Base-by-base conservation (phyloP, 2,797 vertebrate species). In the Acanthornis magna region DNA sequence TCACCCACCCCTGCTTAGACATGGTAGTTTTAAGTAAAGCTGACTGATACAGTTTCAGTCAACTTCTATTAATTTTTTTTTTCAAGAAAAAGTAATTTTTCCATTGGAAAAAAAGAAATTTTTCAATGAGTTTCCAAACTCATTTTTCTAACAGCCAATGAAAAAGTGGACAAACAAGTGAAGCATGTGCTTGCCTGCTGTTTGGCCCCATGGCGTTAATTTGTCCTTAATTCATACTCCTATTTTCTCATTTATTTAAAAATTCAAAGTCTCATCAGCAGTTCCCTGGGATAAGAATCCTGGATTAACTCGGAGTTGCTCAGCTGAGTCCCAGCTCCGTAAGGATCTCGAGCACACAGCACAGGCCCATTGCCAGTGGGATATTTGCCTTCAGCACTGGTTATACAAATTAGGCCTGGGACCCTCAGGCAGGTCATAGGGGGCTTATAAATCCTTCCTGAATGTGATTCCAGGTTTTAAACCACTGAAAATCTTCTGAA, bases 231-330 rank as follows among this genome's bases (percentile, higher is more conserved):
- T 27, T 89, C 1, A 0, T 27, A n/a, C 17, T 78, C 36, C 13
- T 13, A 2, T 48, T 81, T 42, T 15, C 6, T 47, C 7, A 2
- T 29, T 85, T 50, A 34, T 70, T 73, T 27, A 62, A 47, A 88
- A 80, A 36, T 3, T 1, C 4, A 0, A 71, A 55, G 18, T 60
- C 10, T 67, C 4, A 1, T 11, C 5, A 5, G 63, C 1, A 4
- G 9, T 16, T 75, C 17, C 40, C 40, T 15, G 30, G 48, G 48
- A 40, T 34, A 9, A 38, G 74, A 54, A 40, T 32, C n/a, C 30
- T 60, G 66, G 54, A 47, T 75, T 67, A 43, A 34, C 58, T 7
- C 5, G 0, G 50, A 30, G 45, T 14, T 36, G 11, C 51, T 80
- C 76, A 53, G 62, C 17, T 19, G 34, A n/a, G 42, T 45, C 25